Base-by-base conservation (phyloP, 2,888 invertebrate species). In the Synergus laeviventris region DNA sequence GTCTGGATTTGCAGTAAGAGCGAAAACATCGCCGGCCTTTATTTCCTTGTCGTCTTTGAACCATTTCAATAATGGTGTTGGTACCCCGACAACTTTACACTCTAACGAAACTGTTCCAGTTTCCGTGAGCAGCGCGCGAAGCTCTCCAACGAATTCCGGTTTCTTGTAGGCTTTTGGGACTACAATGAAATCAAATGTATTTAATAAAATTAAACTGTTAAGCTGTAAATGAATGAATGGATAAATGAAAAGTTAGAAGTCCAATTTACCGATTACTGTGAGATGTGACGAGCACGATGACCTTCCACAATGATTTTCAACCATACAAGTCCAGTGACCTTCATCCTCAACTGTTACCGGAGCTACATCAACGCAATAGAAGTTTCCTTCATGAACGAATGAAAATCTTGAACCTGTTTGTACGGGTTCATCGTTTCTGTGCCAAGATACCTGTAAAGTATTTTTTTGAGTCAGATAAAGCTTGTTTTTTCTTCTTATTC, bases 11-110 rank as follows among this genome's bases (percentile, higher is more conserved):
- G 96, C 97, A 0, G 96, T 96, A 64, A 97, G 91, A 0, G 97
- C 97, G 87, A 97, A 97, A 42, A 97, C 95, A 89, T 97, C 97
- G 0, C 97, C 97, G 0, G 97, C 97, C 89, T 95, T 96, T 82
- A 97, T 97, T 90, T 97, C 97, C 81, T 95, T 94, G 79, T 95
- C 95, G 90, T 97, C 97, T 92, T 97, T 96, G 90, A 94, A 95
- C 95, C 95, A 95, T 79, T 94, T 92, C 77, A 95, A 89, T 24
- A 94, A 93, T 0, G 96, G 96, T 0, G 97, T 96, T 1, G 97
- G 97, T n/a, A 97, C 96, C 18, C 97, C 97, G 74, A 97, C 94
- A 24, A 97, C 97, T 90, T 97, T 97, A 90, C 98, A 98, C 91
- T 97, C 97, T 81, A 98, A 92, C 0, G 97, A 96, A 14, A 98